Evolutionary conservation across 2,113 vertebrate genomes (phyloP), one percentile per base, ranked within the genome.

Genomic region (Pandion haliaetus): DNA sequence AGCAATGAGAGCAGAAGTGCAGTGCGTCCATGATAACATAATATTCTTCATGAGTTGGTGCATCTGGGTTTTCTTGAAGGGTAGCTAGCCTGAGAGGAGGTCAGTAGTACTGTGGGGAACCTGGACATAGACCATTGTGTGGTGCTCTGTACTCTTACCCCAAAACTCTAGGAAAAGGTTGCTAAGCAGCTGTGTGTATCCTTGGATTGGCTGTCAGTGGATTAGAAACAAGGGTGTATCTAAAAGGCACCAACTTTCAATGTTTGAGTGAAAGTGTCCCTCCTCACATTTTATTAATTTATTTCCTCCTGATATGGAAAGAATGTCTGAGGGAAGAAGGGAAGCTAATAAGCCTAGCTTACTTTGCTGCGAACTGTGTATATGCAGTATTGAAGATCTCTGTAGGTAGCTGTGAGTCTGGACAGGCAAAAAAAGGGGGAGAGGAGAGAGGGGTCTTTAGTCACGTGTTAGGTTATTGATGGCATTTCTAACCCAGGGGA

Each of bases 291-390:
- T 82, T 28, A 34, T 31, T 69, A 28, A 72, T 69, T 87, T 88
- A 12, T 55, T 66, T 91, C 38, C 36, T 81, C 34, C 47, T 8
- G 8, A 16, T 31, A 52, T 1, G 4, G 49, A 80, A 87, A 80
- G 86, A 79, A 31, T 4, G 45, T 66, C 42, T 44, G 40, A 29
- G 69, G 9, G 79, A 71, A 58, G 20, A 86, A 86, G 45, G 20
- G n/a, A 71, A 77, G 55, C 77, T 95, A 67, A 85, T 78, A 96
- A 94, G 88, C 86, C 54, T 82, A 36, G 55, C 69, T 97, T 92
- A 88, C 80, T 88, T 88, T 96, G 76, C 85, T 94, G 82, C 1
- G 2, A 80, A 65, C 79, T 54, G 59, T 59, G n/a, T 52, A 6
- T 47, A 66, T 73, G 84, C 79, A 91, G 95, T 80, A 78, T 69